phyloP scores from a whole-genome alignment of 2,113 vertebrate species.

The Jacana jacana region DNA sequence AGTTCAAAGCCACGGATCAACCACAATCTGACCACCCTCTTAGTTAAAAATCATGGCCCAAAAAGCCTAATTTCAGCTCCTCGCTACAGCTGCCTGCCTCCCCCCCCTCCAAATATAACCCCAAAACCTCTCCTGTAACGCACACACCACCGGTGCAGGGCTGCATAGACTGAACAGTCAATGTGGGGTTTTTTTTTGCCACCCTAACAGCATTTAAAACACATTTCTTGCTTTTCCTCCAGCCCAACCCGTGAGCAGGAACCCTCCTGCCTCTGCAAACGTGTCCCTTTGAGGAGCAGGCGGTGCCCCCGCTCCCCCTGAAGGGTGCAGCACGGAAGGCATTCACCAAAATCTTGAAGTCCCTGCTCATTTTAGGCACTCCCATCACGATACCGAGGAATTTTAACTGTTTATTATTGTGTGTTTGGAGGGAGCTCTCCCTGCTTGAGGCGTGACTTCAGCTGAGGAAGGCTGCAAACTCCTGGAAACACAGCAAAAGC shows the following conservation, averaged over 20 bases:
- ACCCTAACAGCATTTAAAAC: neutral
- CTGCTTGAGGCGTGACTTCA: fast-evolving
- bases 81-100: neutral
- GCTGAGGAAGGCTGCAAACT: neutral
- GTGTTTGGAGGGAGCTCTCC: neutral
- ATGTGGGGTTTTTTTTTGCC: neutral
- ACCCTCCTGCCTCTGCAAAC: neutral
- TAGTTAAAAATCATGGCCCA: fast-evolving
- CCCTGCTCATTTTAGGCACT: neutral
- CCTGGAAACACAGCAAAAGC: neutral
- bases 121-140: neutral
- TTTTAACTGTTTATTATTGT: neutral
- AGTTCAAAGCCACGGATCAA: neutral
- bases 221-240: neutral
- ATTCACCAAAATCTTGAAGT: neutral
- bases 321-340: fast-evolving
- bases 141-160: fast-evolving
- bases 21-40: fast-evolving
- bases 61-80: neutral
- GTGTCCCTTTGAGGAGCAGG: fast-evolving
- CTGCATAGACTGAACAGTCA: neutral
- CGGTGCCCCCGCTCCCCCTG: fast-evolving
- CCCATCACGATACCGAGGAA: fast-evolving
- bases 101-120: neutral
- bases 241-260: fast-evolving